A percentile compares a stretch with the other conserved stretches of the same genome.
phyloP scores from a whole-genome alignment of 2,888 invertebrate genomes.

The Plebejus anna region DNA sequence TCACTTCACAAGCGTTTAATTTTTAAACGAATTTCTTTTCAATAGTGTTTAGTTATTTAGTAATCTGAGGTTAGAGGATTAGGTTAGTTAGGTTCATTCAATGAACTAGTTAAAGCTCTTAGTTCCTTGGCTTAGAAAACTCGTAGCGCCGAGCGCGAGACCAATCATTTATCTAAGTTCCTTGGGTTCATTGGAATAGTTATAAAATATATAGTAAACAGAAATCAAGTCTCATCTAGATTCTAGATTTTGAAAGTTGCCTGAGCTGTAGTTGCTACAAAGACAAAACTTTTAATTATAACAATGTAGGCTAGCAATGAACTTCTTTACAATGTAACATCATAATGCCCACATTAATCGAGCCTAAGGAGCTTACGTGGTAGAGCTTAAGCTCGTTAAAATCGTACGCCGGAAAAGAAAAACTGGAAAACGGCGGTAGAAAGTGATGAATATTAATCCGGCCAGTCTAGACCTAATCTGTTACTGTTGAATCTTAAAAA shows the following conservation, averaged over 20 bases:
- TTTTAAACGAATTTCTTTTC: not conserved
- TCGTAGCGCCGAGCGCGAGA: too few species aligned
- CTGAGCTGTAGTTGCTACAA: too few species aligned
- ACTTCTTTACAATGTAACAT: not conserved
- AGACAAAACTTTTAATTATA: too few species aligned
- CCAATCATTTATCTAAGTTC: too few species aligned
- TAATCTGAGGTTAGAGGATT: not conserved
- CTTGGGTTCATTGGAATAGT: too few species aligned
- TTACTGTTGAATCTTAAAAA: conserved; percentile 4
- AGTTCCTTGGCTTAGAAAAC: too few species aligned
- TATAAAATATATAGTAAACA: too few species aligned
- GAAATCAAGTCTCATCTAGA: too few species aligned
- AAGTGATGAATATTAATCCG: conserved; percentile 5
- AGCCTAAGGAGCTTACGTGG: not conserved
- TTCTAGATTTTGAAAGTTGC: too few species aligned
- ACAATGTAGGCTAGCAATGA: not conserved
- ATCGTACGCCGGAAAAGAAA: not conserved
- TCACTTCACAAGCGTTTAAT: conserved; percentile 2
- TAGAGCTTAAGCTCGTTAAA: not conserved
- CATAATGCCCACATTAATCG: not conserved
- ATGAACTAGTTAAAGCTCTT: too few species aligned
- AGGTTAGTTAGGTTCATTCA: too few species aligned
- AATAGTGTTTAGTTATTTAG: not conserved
- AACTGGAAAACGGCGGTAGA: not conserved
- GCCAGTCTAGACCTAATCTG: conserved; percentile 1